Evolutionary conservation across 64 coral and sea anemone genomes (phyloP), one percentile per base, ranked within the genome.

Genomic region (Montipora sp.): DNA sequence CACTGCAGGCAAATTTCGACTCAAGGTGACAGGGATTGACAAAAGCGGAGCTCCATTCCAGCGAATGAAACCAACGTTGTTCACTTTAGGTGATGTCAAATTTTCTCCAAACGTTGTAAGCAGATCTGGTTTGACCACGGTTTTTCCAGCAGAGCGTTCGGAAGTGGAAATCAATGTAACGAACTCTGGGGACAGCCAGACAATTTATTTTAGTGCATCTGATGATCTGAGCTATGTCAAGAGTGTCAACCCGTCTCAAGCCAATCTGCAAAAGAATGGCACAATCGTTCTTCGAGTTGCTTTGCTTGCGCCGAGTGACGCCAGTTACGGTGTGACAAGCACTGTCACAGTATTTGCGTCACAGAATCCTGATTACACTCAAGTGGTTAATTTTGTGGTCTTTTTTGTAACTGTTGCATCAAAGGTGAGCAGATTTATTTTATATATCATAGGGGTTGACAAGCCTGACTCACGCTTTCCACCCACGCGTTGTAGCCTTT

Each of bases 371-470:
- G 61, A 58, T 36, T 61, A 76, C 51, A 65, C 73, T 2, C 74
- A 73, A 67, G 51, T 80, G 19, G 78, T 75, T 49, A 80, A 94
- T 76, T 94, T 94, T 59, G 27, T 94, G 77, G 92, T 94, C n/a
- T 89, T 94, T 44, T 89, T 89, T 89, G 68, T 89, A 48, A 89
- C 92, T 60, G 92, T 94, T 11, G 78, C 87, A 16, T 94, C 92
- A 19, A 94, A 94, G 92, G 87, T 94, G 46, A 74, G 77, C 13
- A 76, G 46, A 14, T 75, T 46, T 55, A 55, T 55, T 7, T 24
- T 24, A 24, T 24, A 24, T 24, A 24, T 24, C 24, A 24, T 24
- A 24, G 24, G 24, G 24, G 24, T 24, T 24, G 24, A 24, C 24
- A 24, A 24, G 24, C 24, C 24, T 24, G 24, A 24, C 24, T 24